A percentile compares a stretch with the other conserved stretches of the same genome.
Conservation (phyloP, 2,113 vertebrate genomes). For the Genyomyrus donnyi region DNA sequence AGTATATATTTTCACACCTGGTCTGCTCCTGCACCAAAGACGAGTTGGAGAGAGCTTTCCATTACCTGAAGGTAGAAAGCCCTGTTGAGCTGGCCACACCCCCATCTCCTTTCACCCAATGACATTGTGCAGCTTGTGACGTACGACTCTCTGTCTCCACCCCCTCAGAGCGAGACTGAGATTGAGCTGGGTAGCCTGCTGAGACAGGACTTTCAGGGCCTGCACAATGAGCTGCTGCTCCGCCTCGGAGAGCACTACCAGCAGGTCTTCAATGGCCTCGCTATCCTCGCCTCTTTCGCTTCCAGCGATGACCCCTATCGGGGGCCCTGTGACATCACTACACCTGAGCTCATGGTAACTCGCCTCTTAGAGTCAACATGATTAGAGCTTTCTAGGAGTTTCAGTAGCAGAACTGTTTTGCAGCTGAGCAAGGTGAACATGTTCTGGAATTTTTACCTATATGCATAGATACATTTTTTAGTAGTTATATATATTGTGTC, state of each 20-base stretch:
- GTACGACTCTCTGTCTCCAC: background rate
- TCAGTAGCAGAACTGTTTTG: background rate
- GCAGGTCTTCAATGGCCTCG: constrained; percentile 94
- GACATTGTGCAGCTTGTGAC: background rate
- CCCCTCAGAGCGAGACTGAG: constrained; percentile 84
- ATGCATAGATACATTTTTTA: background rate
- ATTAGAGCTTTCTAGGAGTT: background rate
- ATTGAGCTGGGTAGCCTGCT: constrained; percentile 90
- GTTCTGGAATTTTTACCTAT: background rate
- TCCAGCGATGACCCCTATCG: constrained; percentile 86
- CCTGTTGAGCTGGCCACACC: background rate
- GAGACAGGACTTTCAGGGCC: constrained; percentile 91
- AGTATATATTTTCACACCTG: constrained; percentile 96
- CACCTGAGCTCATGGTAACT: constrained; percentile 80
- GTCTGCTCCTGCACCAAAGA: constrained; percentile 96
- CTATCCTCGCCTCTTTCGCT: constrained; percentile 88
- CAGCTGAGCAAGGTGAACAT: background rate
- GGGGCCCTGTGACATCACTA: constrained; percentile 78
- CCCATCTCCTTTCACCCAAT: background rate
- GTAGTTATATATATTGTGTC: background rate
- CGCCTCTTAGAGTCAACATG: background rate
- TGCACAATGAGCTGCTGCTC: constrained; percentile 90
- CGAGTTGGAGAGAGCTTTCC: constrained; percentile 85
- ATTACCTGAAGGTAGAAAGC: constrained; percentile 80
- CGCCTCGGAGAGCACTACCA: constrained; percentile 93